These are phyloP conservation scores for Ondatra zibethicus DNA, from an alignment of 2,113 vertebrate genomes.

Conservation along the genomic window DNA sequence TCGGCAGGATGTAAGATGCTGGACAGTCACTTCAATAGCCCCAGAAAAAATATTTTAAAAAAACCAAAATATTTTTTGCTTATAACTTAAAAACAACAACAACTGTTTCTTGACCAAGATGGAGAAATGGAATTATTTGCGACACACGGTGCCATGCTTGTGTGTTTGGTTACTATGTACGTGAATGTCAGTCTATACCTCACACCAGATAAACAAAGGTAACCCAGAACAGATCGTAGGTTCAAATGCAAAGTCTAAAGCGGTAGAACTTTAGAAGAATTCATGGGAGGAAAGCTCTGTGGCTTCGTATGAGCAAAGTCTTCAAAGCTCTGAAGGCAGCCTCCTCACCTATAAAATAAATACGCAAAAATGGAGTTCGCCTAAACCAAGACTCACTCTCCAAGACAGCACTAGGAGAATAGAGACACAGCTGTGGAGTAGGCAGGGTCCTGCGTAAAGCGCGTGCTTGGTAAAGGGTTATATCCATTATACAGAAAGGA, in stretches of 20 bases:
- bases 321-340: neutral
- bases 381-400: neutral
- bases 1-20: neutral
- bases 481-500: neutral
- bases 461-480: neutral
- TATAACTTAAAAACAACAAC: neutral
- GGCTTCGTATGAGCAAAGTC: neutral
- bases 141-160: too few species aligned
- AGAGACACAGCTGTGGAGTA: neutral
- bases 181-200: neutral
- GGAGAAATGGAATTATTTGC: neutral
- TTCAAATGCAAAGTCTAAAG: neutral
- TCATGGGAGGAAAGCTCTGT: neutral
- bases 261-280: neutral
- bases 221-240: neutral
- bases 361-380: neutral
- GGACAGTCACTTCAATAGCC: neutral
- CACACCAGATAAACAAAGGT: neutral
- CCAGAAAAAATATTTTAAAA: neutral
- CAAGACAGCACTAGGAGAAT: neutral
- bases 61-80: neutral
- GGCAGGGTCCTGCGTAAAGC: neutral
- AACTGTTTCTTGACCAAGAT: neutral
- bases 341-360: neutral
- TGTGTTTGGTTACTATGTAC: neutral